Percentiles rank a stretch among this genome's conserved stretches.
Conservation (phyloP, 2,888 invertebrate genomes). For the Glaucopsyche alexis region DNA sequence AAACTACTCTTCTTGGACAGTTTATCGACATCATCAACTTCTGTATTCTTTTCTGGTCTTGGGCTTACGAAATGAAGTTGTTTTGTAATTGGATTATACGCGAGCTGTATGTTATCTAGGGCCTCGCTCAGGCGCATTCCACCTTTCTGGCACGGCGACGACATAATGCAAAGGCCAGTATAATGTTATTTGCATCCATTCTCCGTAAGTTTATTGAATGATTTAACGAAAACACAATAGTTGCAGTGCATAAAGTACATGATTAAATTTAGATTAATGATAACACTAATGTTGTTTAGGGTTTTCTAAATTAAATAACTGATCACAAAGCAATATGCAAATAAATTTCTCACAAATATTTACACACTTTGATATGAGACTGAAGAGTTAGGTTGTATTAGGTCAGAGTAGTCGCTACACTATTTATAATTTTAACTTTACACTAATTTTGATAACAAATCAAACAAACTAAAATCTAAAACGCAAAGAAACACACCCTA, state of each 20-base stretch:
- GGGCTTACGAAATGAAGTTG: constrained; percentile 83
- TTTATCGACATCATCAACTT: constrained; percentile 65
- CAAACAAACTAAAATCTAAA: constrained; percentile 50
- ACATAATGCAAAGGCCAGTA: constrained; percentile 54
- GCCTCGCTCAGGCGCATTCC: constrained; percentile 84
- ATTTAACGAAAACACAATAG: constrained; percentile 14
- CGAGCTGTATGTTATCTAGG: constrained; percentile 85
- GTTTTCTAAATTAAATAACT: constrained; percentile 13
- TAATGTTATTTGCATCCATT: constrained; percentile 55
- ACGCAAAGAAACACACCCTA: constrained; percentile 71
- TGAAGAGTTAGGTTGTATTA: neutral
- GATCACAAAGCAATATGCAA: neutral
- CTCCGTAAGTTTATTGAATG: constrained; percentile 37
- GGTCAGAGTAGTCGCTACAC: constrained; percentile 31
- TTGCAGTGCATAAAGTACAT: constrained; percentile 20
- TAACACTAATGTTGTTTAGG: constrained; percentile 22
- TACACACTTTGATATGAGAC: neutral
- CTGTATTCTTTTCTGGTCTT: constrained; percentile 59
- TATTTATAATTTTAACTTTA: constrained; percentile 36
- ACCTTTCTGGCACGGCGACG: constrained; percentile 71
- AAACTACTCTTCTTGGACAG: constrained; percentile 75
- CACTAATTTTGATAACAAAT: constrained; percentile 35
- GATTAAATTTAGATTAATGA: neutral
- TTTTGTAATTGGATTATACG: constrained; percentile 87
- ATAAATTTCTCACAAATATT: neutral